Evolutionary conservation across 2,888 invertebrate genomes (phyloP).

Genomic region (Sericinus montela): DNA sequence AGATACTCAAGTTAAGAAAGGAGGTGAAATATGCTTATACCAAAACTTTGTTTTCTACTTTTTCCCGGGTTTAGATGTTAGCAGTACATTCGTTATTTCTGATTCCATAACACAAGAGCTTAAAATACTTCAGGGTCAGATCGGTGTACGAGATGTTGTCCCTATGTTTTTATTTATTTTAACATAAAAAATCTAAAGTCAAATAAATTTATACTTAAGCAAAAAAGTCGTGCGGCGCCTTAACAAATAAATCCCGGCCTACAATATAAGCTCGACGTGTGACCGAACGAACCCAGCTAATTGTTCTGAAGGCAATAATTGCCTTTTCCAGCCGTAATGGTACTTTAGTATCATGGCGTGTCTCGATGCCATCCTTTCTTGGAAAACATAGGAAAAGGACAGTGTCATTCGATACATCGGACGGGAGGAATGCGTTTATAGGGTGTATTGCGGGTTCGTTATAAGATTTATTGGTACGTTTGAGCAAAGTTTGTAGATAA

Average conservation of each 20-base stretch:
- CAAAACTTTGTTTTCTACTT: too few species aligned
- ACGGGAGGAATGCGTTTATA: constrained; percentile 7
- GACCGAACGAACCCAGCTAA: constrained; percentile 35
- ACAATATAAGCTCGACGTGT: constrained; percentile 18
- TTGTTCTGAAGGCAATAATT: constrained; percentile 53
- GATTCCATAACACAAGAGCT: too few species aligned
- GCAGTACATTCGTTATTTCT: too few species aligned
- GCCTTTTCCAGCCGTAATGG: constrained; percentile 50
- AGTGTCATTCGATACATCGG: constrained; percentile 8
- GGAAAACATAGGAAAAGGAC: constrained; percentile 12
- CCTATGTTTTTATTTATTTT: too few species aligned
- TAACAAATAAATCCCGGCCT: constrained; percentile 3
- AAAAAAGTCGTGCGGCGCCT: not conserved
- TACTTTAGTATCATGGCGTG: constrained; percentile 30
- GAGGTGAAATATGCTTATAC: too few species aligned
- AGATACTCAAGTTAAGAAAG: too few species aligned
- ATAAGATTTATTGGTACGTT: not conserved
- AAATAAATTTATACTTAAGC: too few species aligned
- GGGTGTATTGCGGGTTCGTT: not conserved
- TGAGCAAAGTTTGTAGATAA: not conserved
- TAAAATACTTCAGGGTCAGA: too few species aligned
- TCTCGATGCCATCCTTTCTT: constrained; percentile 19
- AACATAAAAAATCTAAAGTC: too few species aligned
- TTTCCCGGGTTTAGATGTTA: too few species aligned
- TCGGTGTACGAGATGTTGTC: too few species aligned